Evolutionary conservation across 92 coral and sea anemone genomes (phyloP), one percentile per base, ranked within the genome.

Genomic region (Hydrozoanthus gracilis): DNA sequence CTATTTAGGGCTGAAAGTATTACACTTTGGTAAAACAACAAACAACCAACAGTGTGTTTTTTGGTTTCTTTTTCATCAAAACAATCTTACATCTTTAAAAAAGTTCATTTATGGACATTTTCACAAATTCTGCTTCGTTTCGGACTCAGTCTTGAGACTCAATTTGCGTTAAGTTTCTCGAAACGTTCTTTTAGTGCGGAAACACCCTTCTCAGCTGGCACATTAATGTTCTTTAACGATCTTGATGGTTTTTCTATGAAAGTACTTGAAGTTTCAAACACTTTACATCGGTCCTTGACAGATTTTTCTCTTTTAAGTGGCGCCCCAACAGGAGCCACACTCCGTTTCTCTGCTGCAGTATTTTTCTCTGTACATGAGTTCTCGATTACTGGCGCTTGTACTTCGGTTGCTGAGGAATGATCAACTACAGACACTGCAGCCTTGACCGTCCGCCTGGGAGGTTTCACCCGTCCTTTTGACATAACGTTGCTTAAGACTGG

Each of bases 111-210:
- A 27, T 27, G 39, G 39, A 27, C 39, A 27, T 27, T 27, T 27
- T 27, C 39, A 27, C 39, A 27, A 27, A 27, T 27, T 27, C 39
- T 27, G 39, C 39, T 27, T 27, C 39, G 39, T 27, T 27, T 27
- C 39, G 39, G 0, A 27, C 39, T 27, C 39, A 27, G 39, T 27
- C 39, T 27, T 27, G 39, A 27, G 39, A 27, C 47, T 76, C 46
- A 76, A 5, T 20, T 76, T 1, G 65, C 8, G 20, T 64, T 52
- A 8, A 76, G 65, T 51, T 76, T 76, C 80, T 76, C 80, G 10
- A 76, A 76, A 6, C 48, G 80, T 5, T 76, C 47, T 18, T 51
- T 76, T 8, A 76, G 47, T 9, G 80, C 17, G 12, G 80, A 76
- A 76, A 76, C 82, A 7, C 66, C 18, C 2, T 76, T 27, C 4